These are phyloP conservation scores for Leptobrachium ailaonicum DNA, from an alignment of 2,113 vertebrate genomes.

Conservation along the genomic window DNA sequence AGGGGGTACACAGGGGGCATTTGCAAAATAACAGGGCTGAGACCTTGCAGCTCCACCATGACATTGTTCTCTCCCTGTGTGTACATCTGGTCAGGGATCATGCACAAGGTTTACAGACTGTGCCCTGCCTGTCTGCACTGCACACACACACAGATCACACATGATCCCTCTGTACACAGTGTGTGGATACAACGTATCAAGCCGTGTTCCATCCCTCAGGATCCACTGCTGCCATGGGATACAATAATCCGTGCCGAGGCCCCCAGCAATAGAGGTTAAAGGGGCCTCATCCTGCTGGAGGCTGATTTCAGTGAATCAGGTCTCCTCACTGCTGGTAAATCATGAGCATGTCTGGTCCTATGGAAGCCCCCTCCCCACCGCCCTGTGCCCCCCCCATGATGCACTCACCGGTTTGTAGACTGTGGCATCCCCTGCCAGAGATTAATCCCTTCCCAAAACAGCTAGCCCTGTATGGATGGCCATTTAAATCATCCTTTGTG, in stretches of 20 bases:
- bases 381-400: neutral
- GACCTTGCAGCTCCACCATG: neutral
- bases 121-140: neutral
- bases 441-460: neutral
- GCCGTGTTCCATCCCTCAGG: neutral
- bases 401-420: slow-evolving; percentile 28
- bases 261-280: neutral
- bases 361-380: neutral
- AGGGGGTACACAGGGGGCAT: too few relatives aligned
- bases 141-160: neutral
- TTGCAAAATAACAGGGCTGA: too few relatives aligned
- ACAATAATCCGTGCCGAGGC: neutral
- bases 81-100: neutral
- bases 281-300: neutral
- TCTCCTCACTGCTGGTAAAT: neutral
- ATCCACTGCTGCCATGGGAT: neutral
- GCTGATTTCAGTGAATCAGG: neutral
- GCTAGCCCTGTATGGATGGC: neutral
- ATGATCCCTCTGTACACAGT: neutral
- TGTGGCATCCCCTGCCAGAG: neutral
- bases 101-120: neutral
- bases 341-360: neutral
- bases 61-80: neutral
- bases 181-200: neutral
- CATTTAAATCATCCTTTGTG: neutral